A percentile compares a stretch with the other conserved stretches of the same genome.
These are phyloP conservation scores for Cotesia glomerata DNA, from an alignment of 1,140 invertebrate species.

Conservation along the genomic window DNA sequence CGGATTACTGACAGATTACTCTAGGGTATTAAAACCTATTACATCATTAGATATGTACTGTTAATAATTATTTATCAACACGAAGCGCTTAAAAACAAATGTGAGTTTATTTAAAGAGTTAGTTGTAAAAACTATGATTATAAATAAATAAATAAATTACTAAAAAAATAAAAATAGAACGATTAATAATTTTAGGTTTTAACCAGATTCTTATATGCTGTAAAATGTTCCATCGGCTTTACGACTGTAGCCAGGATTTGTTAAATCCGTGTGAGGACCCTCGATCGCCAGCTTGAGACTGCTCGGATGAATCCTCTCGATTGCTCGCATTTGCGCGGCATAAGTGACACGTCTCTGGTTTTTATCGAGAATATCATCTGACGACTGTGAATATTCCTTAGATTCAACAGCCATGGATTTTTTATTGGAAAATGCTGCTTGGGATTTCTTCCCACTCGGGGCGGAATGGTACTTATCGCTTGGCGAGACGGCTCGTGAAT, in stretches of 20 bases:
- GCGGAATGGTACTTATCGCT: background rate
- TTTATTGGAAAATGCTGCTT: background rate
- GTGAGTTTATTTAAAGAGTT: background rate
- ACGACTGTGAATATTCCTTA: background rate
- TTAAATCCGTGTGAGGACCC: slow-evolving; percentile 58
- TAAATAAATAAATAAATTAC: background rate
- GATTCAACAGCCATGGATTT: background rate
- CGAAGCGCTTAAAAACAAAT: too few relatives aligned
- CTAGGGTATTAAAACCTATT: slow-evolving; percentile 2
- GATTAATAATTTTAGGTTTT: background rate
- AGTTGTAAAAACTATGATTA: background rate
- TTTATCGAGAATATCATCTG: slow-evolving; percentile 27
- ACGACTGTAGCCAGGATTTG: slow-evolving; percentile 60
- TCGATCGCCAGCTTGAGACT: slow-evolving; percentile 60
- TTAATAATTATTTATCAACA: background rate
- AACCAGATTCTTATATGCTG: slow-evolving; percentile 46
- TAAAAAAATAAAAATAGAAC: background rate
- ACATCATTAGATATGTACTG: slow-evolving; percentile 12
- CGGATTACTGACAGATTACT: background rate
- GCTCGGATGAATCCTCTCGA: slow-evolving; percentile 54
- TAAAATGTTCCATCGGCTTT: slow-evolving; percentile 63
- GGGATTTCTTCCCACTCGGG: background rate
- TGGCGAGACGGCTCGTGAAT: background rate
- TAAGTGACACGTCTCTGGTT: slow-evolving; percentile 14
- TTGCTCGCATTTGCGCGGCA: slow-evolving; percentile 28